A percentile compares a stretch with the other conserved stretches of the same genome.
Conservation (phyloP, 1,140 invertebrate species). For the Venturia canescens region DNA sequence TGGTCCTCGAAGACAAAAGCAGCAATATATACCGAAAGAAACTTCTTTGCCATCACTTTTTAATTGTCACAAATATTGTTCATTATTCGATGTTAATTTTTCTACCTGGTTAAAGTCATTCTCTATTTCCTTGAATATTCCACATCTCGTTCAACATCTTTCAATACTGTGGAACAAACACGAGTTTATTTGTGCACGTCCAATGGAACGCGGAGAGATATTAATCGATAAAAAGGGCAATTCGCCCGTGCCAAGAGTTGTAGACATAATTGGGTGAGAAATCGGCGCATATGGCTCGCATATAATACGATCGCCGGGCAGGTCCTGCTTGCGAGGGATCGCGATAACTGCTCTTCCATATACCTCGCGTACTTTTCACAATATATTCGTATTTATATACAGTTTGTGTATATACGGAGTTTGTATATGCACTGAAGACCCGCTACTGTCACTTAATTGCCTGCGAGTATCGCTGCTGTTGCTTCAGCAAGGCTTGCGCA, state of each 20-base stretch:
- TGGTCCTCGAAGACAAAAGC: no score
- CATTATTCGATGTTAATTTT: no score
- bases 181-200: background rate
- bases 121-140: background rate
- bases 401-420: no score
- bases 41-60: no score
- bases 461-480: background rate
- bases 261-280: slow-evolving; percentile 29
- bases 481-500: background rate
- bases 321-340: background rate
- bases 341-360: slow-evolving; percentile 12
- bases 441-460: slow-evolving; percentile 29
- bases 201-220: background rate
- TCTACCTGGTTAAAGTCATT: no score
- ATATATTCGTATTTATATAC: background rate
- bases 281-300: background rate
- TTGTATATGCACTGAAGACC: slow-evolving; percentile 6
- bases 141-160: background rate
- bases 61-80: no score
- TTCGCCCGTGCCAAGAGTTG: background rate
- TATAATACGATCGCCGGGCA: slow-evolving; percentile 2
- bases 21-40: no score
- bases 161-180: background rate
- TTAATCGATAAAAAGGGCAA: background rate
- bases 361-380: background rate